Percentiles rank a stretch among this genome's conserved stretches.
These are phyloP conservation scores for Molossus alvarezi DNA, from an alignment of 2,797 vertebrate genomes.

Conservation along the genomic window DNA sequence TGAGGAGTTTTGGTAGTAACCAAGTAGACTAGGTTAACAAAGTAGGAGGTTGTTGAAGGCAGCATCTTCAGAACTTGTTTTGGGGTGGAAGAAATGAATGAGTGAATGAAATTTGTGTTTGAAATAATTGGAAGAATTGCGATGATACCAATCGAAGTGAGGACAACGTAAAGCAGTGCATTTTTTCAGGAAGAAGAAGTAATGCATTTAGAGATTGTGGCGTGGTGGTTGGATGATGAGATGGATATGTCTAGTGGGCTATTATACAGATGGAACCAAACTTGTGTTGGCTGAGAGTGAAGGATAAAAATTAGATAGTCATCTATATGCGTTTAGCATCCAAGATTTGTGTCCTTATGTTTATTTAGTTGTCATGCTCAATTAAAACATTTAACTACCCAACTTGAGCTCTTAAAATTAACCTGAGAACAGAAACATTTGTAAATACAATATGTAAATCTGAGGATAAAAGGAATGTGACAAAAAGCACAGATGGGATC, in stretches of 20 bases:
- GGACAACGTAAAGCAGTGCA: neutral
- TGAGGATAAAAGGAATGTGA: conserved; percentile 81
- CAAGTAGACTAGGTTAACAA: neutral
- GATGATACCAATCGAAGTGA: neutral
- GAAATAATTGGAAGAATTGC: neutral
- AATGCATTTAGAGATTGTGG: neutral
- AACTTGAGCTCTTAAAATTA: conserved; percentile 83
- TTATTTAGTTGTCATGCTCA: conserved; percentile 80
- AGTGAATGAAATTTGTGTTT: neutral
- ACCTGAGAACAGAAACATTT: conserved; percentile 87
- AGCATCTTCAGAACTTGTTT: conserved; percentile 23
- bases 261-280: neutral
- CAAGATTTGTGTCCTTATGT: conserved; percentile 73
- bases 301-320: conserved; percentile 11
- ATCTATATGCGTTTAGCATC: conserved; percentile 52
- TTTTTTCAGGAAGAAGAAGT: neutral
- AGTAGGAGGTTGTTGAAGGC: neutral
- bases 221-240: neutral
- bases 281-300: neutral
- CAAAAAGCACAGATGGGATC: conserved; percentile 84
- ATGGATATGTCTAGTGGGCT: neutral
- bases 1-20: neutral
- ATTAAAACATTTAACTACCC: conserved; percentile 78
- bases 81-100: neutral
- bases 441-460: conserved; percentile 87